Percentiles rank a stretch among this genome's conserved stretches.
phyloP scores from a whole-genome alignment of 2,113 vertebrate species.

The Silurus meridionalis region DNA sequence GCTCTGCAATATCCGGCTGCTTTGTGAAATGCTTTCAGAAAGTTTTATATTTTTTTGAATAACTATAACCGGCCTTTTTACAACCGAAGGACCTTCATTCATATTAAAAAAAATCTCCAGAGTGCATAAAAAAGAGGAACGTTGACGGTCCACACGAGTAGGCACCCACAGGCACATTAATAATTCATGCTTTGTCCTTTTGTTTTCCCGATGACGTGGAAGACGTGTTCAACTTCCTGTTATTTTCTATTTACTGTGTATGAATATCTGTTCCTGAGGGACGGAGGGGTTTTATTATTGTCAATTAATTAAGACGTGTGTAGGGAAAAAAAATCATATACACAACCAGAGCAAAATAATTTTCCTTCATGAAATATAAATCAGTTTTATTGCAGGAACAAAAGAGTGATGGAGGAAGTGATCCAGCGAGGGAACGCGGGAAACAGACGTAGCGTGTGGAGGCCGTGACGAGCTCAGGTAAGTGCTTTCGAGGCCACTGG shows the following conservation, averaged over 20 bases:
- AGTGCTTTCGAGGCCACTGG: conserved; percentile 42
- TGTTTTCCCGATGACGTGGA: conserved; percentile 40
- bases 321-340: neutral
- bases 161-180: conserved; percentile 45
- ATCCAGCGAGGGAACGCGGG: conserved; percentile 30
- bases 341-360: conserved; percentile 37
- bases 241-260: conserved; percentile 34
- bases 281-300: neutral
- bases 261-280: conserved; percentile 42
- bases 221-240: conserved; percentile 43
- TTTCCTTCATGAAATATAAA: conserved; percentile 56
- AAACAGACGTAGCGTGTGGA: conserved; percentile 8
- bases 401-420: conserved; percentile 43
- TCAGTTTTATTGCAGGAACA: conserved; percentile 25
- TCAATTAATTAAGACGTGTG: conserved; percentile 43
- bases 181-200: conserved; percentile 48
- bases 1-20: neutral
- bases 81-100: conserved; percentile 21
- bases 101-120: neutral
- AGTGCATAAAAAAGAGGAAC: neutral
- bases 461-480: conserved; percentile 34
- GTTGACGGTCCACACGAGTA: conserved; percentile 25
- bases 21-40: neutral
- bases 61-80: neutral
- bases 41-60: no score